phyloP scores from a whole-genome alignment of 2,113 vertebrate genomes.

The Aptenodytes patagonicus region DNA sequence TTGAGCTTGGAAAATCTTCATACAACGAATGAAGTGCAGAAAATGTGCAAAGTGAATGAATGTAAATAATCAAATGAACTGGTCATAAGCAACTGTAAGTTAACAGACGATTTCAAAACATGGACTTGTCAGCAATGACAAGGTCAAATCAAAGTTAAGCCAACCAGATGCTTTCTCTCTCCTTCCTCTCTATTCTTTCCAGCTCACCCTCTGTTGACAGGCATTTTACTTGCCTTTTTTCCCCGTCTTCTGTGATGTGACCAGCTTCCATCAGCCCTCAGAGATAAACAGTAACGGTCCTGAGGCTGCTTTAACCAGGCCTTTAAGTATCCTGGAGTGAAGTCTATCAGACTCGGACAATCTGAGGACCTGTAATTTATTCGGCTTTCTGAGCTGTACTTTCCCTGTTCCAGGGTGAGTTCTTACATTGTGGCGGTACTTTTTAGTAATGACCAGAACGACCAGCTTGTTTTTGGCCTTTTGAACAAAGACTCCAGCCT shows the following conservation, averaged over 20 bases:
- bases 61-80: background rate
- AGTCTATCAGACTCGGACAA: background rate
- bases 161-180: background rate
- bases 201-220: background rate
- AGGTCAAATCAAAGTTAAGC: background rate
- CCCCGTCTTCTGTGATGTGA: background rate
- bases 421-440: background rate
- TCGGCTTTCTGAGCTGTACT: no score
- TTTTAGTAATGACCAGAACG: background rate
- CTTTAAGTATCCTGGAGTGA: background rate
- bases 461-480: background rate
- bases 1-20: background rate
- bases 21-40: background rate
- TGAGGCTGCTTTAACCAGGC: background rate
- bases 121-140: background rate
- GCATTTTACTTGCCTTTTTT: background rate
- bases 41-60: background rate
- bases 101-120: background rate
- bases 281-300: background rate
- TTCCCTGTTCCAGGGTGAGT: background rate
- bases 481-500: background rate
- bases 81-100: background rate
- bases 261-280: background rate
- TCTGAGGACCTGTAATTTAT: background rate
- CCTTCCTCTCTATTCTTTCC: background rate